phyloP scores from a whole-genome alignment of 2,888 invertebrate genomes.

The Lissocephala sabroskyi region DNA sequence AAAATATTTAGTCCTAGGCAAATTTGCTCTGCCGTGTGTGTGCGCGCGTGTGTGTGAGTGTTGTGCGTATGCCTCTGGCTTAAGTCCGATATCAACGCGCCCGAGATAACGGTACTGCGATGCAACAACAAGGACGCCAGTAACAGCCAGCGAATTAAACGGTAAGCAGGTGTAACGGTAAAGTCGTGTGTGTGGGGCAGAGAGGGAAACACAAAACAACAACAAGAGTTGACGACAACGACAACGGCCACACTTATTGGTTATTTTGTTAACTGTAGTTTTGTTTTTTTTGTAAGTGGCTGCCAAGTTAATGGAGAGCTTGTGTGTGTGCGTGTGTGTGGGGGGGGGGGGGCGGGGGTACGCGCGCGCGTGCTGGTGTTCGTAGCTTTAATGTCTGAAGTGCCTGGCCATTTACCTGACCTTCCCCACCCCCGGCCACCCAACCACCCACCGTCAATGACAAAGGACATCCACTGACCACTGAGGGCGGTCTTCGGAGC shows the following conservation, averaged over 20 bases:
- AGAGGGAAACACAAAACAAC: slow-evolving; percentile 3
- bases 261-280: not conserved
- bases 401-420: not conserved
- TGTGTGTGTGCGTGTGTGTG: slow-evolving; percentile 17
- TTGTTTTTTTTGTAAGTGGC: slow-evolving; percentile 1
- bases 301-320: not conserved
- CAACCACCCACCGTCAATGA: too few species aligned
- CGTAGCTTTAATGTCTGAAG: not conserved
- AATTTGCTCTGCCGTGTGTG: too few species aligned
- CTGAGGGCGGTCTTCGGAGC: too few species aligned
- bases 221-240: slow-evolving; percentile 4
- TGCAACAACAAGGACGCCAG: too few species aligned
- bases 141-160: too few species aligned
- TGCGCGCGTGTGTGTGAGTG: too few species aligned
- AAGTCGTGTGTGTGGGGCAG: slow-evolving; percentile 5
- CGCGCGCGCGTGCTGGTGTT: not conserved
- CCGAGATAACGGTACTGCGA: too few species aligned
- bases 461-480: too few species aligned
- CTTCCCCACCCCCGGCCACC: not conserved
- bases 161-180: too few species aligned
- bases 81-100: too few species aligned
- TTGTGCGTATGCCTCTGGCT: too few species aligned
- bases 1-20: too few species aligned
- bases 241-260: not conserved
- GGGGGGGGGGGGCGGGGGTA: not conserved